Conservation (phyloP, 2,797 vertebrate genomes). For the Darevskia mixta region DNA sequence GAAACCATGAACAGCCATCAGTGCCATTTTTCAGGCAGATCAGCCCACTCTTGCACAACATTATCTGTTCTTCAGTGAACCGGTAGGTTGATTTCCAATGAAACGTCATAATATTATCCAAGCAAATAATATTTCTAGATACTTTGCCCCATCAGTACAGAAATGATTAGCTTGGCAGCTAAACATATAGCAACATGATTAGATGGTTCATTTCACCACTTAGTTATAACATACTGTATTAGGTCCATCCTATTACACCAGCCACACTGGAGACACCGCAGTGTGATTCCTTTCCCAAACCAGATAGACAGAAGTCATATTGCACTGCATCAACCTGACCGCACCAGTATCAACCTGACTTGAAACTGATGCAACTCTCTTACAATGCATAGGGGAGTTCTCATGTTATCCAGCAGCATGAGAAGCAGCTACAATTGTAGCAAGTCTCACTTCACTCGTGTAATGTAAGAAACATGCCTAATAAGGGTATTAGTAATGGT, state of each 20-base stretch:
- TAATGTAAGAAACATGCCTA: too few relatives aligned
- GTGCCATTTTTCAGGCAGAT: not conserved
- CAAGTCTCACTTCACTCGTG: not conserved
- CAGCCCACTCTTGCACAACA: not conserved
- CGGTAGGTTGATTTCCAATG: not conserved
- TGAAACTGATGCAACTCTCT: not conserved
- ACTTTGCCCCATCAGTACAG: not conserved
- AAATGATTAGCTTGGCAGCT: not conserved
- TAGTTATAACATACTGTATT: not conserved
- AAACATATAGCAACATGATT: not conserved
- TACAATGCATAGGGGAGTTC: not conserved
- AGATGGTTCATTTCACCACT: not conserved
- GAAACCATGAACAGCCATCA: not conserved
- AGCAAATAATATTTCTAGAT: not conserved
- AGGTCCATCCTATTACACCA: not conserved
- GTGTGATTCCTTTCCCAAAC: not conserved
- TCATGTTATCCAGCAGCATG: not conserved
- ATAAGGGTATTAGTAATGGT: too few relatives aligned
- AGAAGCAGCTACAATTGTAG: not conserved
- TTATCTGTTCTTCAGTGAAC: constrained; percentile 8
- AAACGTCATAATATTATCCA: not conserved
- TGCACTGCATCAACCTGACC: not conserved
- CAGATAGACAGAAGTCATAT: not conserved
- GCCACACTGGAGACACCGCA: not conserved
- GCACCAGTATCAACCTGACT: not conserved